Base-by-base conservation (phyloP, 2,113 vertebrate genomes). In the Campylorhamphus procurvoides region DNA sequence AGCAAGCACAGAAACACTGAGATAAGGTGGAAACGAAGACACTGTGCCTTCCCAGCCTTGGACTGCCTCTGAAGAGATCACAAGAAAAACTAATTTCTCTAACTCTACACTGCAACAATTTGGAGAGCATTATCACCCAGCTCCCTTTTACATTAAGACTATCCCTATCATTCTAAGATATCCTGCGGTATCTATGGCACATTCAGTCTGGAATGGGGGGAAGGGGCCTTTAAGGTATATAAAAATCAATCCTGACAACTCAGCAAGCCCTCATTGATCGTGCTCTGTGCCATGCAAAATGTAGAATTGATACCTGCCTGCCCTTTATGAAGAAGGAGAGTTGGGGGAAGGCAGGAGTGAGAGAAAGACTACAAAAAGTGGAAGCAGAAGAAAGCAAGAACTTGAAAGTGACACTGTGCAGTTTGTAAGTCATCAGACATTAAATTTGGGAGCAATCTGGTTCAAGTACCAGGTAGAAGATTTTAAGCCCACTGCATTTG, bases 181-280 rank as follows among this genome's bases (percentile, higher is more conserved):
- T 31, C 35, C 73, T 55, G 55, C 1, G 0, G 28, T 73, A 69
- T 29, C 39, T 67, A 27, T 35, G 42, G 63, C 44, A 79, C 3
- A 1, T 24, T 84, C 56, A 76, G 62, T 10, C 40, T 75, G 46
- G 40, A 77, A 76, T 4, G 49, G 33, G 14, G 10, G 55, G 52
- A 93, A 87, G 39, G 29, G 44, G 53, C 33, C 42, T 76, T 86
- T 67, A 83, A 69, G 17, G 55, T 77, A 80, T 1, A 5, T n/a
- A 67, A 91, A 87, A 87, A 86, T 84, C 87, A 95, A 84, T 77
- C n/a, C 35, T 53, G 16, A 59, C 52, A 84, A 88, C 28, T 77
- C 69, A 75, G 60, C 37, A 92, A 78, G 68, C 28, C 68, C 56
- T 81, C 84, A 77, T 18, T 86, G 72, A 93, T 31, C 44, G 44